Evolutionary conservation across 2,113 vertebrate genomes (phyloP).

Genomic region (Lucifuga dentata): DNA sequence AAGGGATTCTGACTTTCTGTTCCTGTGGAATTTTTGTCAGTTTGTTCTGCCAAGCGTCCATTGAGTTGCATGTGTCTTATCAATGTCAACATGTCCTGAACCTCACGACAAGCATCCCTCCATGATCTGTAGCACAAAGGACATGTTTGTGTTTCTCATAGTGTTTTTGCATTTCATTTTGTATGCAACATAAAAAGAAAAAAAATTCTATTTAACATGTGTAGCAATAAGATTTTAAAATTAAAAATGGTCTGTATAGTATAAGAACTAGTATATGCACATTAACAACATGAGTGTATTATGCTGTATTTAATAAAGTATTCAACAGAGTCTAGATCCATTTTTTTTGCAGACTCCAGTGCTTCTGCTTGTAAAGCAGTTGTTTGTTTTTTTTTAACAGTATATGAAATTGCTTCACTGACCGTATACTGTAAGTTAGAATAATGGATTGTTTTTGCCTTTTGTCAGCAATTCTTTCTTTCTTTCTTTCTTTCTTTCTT

Average conservation of each 20-base stretch:
- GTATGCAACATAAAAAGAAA: slow-evolving; percentile 51
- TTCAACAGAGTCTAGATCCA: slow-evolving; percentile 60
- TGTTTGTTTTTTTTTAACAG: slow-evolving; percentile 11
- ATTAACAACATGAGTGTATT: slow-evolving; percentile 76
- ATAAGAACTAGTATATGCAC: slow-evolving; percentile 69
- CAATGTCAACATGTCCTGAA: slow-evolving; percentile 59
- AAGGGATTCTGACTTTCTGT: slow-evolving; percentile 49
- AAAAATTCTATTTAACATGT: slow-evolving; percentile 55
- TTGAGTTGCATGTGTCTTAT: slow-evolving; percentile 67
- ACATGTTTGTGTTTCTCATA: slow-evolving; percentile 50
- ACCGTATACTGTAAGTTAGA: not conserved
- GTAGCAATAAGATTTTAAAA: slow-evolving; percentile 81
- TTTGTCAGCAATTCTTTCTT: slow-evolving; percentile 9
- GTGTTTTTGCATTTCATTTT: slow-evolving; percentile 66
- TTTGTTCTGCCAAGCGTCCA: slow-evolving; percentile 61
- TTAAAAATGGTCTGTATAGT: slow-evolving; percentile 58
- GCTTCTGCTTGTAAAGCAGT: slow-evolving; percentile 29
- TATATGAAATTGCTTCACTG: slow-evolving; percentile 14
- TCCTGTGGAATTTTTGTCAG: slow-evolving; percentile 53
- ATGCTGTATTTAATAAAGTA: slow-evolving; percentile 82
- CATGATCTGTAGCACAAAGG: slow-evolving; percentile 75
- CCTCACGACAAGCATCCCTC: slow-evolving; percentile 49
- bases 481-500: too few relatives aligned
- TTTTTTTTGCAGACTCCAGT: slow-evolving; percentile 30
- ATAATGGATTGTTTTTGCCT: not conserved